These are phyloP conservation scores for Gasterosteus aculeatus DNA, from an alignment of 2,113 vertebrate species.

Conservation along the genomic window DNA sequence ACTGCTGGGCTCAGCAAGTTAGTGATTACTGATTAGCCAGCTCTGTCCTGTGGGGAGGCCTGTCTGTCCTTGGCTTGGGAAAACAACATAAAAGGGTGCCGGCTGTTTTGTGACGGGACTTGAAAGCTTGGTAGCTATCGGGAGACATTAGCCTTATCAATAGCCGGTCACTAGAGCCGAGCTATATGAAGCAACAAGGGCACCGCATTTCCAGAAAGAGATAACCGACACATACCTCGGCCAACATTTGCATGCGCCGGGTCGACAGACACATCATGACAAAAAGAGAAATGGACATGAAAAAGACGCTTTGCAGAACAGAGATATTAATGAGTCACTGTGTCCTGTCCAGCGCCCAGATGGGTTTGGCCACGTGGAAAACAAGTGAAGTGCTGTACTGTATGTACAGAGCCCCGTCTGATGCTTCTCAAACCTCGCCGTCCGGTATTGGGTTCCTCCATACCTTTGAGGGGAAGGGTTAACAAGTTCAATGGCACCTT, in stretches of 20 bases:
- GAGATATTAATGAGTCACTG: constrained; percentile 22
- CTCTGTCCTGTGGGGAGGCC: constrained; percentile 76
- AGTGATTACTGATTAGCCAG: constrained; percentile 92
- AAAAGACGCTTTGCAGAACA: constrained; percentile 45
- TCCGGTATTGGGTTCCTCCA: constrained; percentile 1
- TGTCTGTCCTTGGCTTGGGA: constrained; percentile 91
- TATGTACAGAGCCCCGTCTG: not conserved
- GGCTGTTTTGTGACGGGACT: constrained; percentile 87
- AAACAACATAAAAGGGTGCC: constrained; percentile 90
- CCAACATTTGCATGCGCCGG: constrained; percentile 66
- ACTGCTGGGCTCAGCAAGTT: constrained; percentile 81
- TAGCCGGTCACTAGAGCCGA: constrained; percentile 80
- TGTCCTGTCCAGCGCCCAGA: constrained; percentile 30
- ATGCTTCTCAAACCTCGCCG: constrained; percentile 39
- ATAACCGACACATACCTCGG: constrained; percentile 79
- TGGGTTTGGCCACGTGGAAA: constrained; percentile 51
- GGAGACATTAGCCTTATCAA: constrained; percentile 88
- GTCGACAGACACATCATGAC: constrained; percentile 48
- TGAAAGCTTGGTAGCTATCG: constrained; percentile 91
- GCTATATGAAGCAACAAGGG: constrained; percentile 90
- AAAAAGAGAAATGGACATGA: constrained; percentile 5
- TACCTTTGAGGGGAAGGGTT: constrained; percentile 41
- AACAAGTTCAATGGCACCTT: constrained; percentile 62
- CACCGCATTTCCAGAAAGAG: constrained; percentile 79
- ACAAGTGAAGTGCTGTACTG: constrained; percentile 8